Evolutionary conservation across 2,113 vertebrate genomes (phyloP), one percentile per base, ranked within the genome.

Genomic region (Climacteris rufus): DNA sequence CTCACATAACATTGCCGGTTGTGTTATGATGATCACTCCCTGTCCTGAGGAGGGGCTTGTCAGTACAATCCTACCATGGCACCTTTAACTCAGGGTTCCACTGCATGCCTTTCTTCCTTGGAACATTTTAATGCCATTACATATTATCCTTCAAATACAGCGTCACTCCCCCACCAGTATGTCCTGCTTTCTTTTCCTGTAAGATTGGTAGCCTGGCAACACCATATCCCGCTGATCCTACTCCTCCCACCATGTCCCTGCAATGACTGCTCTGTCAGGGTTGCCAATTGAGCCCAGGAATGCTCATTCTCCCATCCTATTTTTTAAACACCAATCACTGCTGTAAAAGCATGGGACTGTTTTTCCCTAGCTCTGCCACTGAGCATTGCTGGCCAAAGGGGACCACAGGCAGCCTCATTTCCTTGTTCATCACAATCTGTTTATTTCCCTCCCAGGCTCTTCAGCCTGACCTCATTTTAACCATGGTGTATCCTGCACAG

Each of bases 151-250:
- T 75, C 75, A 90, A 90, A 75, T 42, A 63, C 64, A 69, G 21
- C 0, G 0, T 31, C 28, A 71, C 23, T 79, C 47, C 74, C 42
- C 65, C 21, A 1, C 39, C 82, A 84, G 50, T 75, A 93, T 75
- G 78, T 82, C 64, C 60, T 74, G 64, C 20, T 90, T 82, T 70
- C 70, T 85, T 87, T 71, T 90, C 52, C 61, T 75, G 27, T 23
- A 59, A 66, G 56, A 60, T 33, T 92, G 56, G 85, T 85, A 96
- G 53, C 93, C 44, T 90, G 93, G 90, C 93, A 94, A 93, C 85
- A 71, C 33, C 7, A 0, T 71, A 82, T 59, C 52, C 56, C 70
- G 56, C 66, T 21, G 78, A 75, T 87, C 14, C 72, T 66, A 24
- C 39, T 89, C 82, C 84, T 87, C 70, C 61, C 74, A 90, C 47